Percentiles rank a stretch among this genome's conserved stretches.
phyloP scores from a whole-genome alignment of 2,797 vertebrate species.

The Acridotheres tristis region DNA sequence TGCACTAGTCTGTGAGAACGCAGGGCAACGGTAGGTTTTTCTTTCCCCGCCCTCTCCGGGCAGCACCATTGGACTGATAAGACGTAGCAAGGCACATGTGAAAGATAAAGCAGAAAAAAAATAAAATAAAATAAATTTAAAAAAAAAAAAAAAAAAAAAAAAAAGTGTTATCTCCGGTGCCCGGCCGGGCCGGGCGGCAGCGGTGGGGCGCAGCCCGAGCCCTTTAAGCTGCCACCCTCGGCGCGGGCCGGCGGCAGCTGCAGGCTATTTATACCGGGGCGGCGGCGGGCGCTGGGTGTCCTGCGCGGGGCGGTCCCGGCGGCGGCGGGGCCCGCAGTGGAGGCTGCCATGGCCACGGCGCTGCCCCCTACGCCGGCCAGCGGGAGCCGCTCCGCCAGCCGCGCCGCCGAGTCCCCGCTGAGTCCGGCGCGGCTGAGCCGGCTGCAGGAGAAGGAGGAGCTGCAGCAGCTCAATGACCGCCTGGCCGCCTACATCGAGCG shows the following conservation, averaged over 20 bases:
- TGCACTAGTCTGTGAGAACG: neutral
- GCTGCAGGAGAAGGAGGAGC: slow-evolving; percentile 82
- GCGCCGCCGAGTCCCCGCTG: neutral
- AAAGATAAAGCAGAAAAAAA: neutral
- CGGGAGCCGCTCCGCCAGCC: neutral
- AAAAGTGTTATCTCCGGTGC: fast-evolving
- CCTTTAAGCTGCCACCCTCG: slow-evolving; percentile 9
- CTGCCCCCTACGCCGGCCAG: neutral
- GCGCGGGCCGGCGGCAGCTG: slow-evolving; percentile 29
- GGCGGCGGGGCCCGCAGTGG: neutral
- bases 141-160: too few relatives aligned
- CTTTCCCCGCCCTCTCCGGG: neutral
- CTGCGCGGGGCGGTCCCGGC: slow-evolving; percentile 2
- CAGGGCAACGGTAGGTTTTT: neutral
- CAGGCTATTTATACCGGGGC: slow-evolving; percentile 49
- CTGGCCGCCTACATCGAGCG: slow-evolving; percentile 64
- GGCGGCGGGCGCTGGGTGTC: neutral
- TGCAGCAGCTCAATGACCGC: slow-evolving; percentile 84
- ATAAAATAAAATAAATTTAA: too few relatives aligned
- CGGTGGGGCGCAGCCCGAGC: neutral
- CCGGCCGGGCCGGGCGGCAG: neutral
- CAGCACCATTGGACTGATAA: neutral
- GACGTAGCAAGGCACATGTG: neutral
- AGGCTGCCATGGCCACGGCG: neutral
- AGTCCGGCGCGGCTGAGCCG: slow-evolving; percentile 73